These are phyloP conservation scores for Drosophila murphyi DNA, from an alignment of 1,140 invertebrate genomes.

Conservation along the genomic window DNA sequence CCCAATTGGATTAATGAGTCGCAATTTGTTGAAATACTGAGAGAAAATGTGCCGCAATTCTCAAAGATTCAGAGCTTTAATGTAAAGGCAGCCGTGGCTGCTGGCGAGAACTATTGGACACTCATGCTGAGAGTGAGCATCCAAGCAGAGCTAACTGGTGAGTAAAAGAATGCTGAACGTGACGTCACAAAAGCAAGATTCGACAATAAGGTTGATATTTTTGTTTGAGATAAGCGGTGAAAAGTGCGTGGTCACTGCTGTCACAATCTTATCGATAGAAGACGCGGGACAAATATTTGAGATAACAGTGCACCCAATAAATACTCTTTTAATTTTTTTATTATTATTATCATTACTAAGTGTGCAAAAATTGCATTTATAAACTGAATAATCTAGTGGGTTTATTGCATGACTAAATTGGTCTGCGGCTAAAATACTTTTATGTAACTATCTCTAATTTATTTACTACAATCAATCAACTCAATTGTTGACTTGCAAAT, in stretches of 20 bases:
- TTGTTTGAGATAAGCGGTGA: not conserved
- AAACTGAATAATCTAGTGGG: no score
- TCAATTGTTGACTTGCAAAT: not conserved
- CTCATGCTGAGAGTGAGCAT: slow-evolving; percentile 55
- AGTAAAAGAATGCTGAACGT: slow-evolving; percentile 1
- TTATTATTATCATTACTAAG: not conserved
- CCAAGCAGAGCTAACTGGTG: slow-evolving; percentile 48
- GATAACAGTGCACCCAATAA: not conserved
- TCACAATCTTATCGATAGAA: slow-evolving; percentile 10
- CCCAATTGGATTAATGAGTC: slow-evolving; percentile 84
- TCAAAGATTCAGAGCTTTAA: slow-evolving; percentile 55
- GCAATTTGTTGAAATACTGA: slow-evolving; percentile 83
- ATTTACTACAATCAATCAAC: not conserved
- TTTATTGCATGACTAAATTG: no score
- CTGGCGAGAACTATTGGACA: slow-evolving; percentile 63
- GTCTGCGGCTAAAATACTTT: no score
- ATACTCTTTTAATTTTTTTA: not conserved
- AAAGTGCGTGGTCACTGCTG: not conserved
- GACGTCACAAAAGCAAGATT: slow-evolving; percentile 6
- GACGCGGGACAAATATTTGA: not conserved
- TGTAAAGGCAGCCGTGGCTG: slow-evolving; percentile 31
- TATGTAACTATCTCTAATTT: not conserved
- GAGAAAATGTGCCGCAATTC: slow-evolving; percentile 62
- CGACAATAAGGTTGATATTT: not conserved
- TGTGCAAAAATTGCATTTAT: no score